Evolutionary conservation across 1,140 invertebrate genomes (phyloP).

Genomic region (Paracyclopina nana): DNA sequence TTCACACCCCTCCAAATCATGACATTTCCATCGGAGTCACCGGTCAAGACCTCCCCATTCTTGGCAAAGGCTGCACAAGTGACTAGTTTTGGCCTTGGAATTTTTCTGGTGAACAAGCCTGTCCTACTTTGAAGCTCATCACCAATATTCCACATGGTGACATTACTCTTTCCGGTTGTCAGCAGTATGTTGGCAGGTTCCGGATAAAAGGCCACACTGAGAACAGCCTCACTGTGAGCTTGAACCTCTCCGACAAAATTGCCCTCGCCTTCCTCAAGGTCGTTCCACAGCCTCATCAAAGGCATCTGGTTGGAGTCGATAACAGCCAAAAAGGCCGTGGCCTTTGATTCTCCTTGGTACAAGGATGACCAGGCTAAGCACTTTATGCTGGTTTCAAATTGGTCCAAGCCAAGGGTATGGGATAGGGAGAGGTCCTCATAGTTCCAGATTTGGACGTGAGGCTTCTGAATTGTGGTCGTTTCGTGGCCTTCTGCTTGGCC

Average conservation of each 20-base stretch:
- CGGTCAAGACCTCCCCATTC: slow-evolving; percentile 43
- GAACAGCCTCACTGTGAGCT: slow-evolving; percentile 75
- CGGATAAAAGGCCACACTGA: slow-evolving; percentile 81
- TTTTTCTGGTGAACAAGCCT: slow-evolving; percentile 60
- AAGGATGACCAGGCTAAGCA: too few species aligned
- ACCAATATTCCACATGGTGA: slow-evolving; percentile 77
- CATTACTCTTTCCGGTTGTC: slow-evolving; percentile 72
- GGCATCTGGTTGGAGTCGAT: too few species aligned
- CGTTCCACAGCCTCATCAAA: slow-evolving; percentile 71
- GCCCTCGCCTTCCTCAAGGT: slow-evolving; percentile 59
- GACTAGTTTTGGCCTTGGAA: slow-evolving; percentile 82
- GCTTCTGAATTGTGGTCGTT: too few species aligned
- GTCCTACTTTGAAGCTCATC: slow-evolving; percentile 38
- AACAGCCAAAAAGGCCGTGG: too few species aligned
- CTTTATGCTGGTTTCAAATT: too few species aligned
- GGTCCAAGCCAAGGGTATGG: too few species aligned
- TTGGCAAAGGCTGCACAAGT: slow-evolving; percentile 71
- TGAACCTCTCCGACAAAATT: slow-evolving; percentile 74
- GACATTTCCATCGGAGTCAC: slow-evolving; percentile 69
- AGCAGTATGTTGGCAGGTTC: slow-evolving; percentile 66
- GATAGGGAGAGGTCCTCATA: too few species aligned
- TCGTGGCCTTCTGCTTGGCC: slow-evolving; percentile 70
- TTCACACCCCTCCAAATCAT: slow-evolving; percentile 45
- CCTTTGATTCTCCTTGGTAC: too few species aligned
- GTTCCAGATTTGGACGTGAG: not conserved